Base-by-base conservation (phyloP, 2,113 vertebrate genomes). In the Proteles cristata region DNA sequence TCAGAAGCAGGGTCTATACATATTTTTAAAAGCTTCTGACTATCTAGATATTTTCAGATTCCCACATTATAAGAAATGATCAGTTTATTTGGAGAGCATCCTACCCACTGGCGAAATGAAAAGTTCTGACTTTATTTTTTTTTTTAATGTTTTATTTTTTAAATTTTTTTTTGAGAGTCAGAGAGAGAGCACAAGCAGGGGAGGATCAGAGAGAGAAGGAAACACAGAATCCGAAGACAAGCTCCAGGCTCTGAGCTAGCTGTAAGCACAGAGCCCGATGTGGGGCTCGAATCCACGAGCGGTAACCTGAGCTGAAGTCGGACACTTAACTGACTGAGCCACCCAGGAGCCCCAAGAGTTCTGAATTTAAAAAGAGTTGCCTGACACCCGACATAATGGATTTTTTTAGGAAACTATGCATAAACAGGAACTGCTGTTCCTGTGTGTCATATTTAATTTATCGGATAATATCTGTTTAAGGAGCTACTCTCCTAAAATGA, bases 391-490 rank as follows among this genome's bases (percentile, higher is more conserved):
- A 61, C 65, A 21, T 9, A 97, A 85, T 0, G 66, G 28, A 43
- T 28, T 94, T 90, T 48, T 33, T 66, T 68, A 58, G 71, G 71
- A 88, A 93, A 68, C 28, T 66, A 19, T 91, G 55, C 31, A 68
- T n/a, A n/a, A n/a, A n/a, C n/a, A n/a, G n/a, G n/a, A n/a, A n/a
- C 31, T 80, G 45, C 50, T 94, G 17, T 86, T 95, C 17, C 31
- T 90, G 45, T n/a, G 21, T 68, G 4, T 71, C 11, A 17, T n/a
- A 79, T 50, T 77, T 58, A 80, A 88, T 79, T 68, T 81, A 89
- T 2, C 88, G 39, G 3, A 55, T 86, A 92, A 77, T 90, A 96
- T 94, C 82, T 85, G 7, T 76, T 88, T 95, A 92, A 84, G 43
- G 7, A 92, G 7, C 43, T 84, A 83, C 31, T 93, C 82, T 82